These are phyloP conservation scores for Sander lucioperca DNA, from an alignment of 2,113 vertebrate genomes.

Conservation along the genomic window DNA sequence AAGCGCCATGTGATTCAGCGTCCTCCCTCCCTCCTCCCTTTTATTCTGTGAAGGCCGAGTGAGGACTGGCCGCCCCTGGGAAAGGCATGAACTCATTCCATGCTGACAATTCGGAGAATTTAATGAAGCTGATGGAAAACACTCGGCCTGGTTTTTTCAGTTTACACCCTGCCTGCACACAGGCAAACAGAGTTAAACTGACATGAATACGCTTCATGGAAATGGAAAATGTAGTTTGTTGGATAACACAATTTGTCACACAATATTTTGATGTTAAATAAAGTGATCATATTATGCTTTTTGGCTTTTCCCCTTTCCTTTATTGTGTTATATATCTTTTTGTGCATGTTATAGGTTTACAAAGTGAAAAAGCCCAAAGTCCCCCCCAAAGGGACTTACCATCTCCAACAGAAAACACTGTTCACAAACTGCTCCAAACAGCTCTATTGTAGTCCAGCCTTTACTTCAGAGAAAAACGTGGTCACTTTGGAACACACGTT, in stretches of 20 bases:
- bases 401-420: too few species aligned
- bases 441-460: too few species aligned
- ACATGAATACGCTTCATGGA: neutral
- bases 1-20: constrained; percentile 27
- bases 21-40: neutral
- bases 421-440: too few species aligned
- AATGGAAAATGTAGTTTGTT: neutral
- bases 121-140: constrained; percentile 43
- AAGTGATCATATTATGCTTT: too few species aligned
- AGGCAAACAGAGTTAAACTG: neutral
- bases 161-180: neutral
- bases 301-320: too few species aligned
- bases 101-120: constrained; percentile 24
- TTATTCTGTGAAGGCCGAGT: neutral
- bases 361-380: too few species aligned
- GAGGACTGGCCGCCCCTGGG: constrained; percentile 11
- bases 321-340: too few species aligned
- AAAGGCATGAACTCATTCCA: constrained; percentile 52
- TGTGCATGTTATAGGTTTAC: too few species aligned
- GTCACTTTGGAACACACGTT: too few species aligned
- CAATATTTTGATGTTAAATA: neutral
- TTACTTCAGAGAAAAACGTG: too few species aligned
- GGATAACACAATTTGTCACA: neutral
- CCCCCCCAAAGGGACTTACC: too few species aligned
- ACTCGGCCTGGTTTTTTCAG: neutral